Evolutionary conservation across 2,888 invertebrate genomes (phyloP), one percentile per base, ranked within the genome.

Genomic region (Venusia cambrica): DNA sequence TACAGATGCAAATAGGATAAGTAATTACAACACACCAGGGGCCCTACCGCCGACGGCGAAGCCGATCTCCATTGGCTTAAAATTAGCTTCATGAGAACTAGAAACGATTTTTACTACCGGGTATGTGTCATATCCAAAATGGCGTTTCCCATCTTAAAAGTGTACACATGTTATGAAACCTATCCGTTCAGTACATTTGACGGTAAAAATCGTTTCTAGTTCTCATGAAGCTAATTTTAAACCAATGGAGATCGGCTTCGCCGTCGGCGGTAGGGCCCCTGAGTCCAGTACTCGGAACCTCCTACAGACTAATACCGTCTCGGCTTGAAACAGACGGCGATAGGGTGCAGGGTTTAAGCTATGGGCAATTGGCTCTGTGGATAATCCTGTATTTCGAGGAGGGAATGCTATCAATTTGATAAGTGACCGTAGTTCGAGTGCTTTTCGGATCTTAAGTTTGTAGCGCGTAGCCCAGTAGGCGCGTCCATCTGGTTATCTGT

Each of bases 301-400:
- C n/a, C n/a, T n/a, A n/a, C n/a, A 29, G 14, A 51, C 33, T 38
- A 40, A n/a, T n/a, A n/a, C n/a, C n/a, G 54, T 60, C 62, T 60
- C 50, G 55, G 59, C 61, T 66, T 57, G 51, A 70, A 72, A 73
- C 68, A 73, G 63, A 60, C 54, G 57, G 58, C 57, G 55, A 58
- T 60, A 67, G 62, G 65, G 46, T 34, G 12, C 54, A 51, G 44
- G 57, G 62, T 69, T 61, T 54, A 54, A 49, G 68, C 71, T 24
- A 35, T 17, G 20, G 12, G 24, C 44, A 31, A 32, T 27, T 31
- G 27, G 8, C 18, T 6, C 4, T 15, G 22, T 12, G 22, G 22
- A 28, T 38, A 38, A 38, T 33, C 29, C 25, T 29, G 29, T 34
- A 25, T 20, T 25, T 20, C 25, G 8, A 33, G 28, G 33, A 21